Conservation (phyloP, 1,140 invertebrate genomes). For the Triops cancriformis region DNA sequence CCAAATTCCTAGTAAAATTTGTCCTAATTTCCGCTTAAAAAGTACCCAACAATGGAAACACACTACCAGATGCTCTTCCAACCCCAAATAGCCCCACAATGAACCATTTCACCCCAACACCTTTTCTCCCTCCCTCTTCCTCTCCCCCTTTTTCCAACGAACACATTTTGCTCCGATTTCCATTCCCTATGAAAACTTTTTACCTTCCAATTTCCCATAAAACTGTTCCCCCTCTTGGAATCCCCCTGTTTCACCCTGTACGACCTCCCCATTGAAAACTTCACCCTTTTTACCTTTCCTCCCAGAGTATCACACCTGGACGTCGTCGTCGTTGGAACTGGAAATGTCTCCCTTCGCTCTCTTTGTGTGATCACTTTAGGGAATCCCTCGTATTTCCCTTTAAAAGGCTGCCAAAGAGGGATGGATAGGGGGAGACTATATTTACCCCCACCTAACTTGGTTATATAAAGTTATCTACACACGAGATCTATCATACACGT, state of each 20-base stretch:
- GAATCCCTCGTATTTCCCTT: not conserved
- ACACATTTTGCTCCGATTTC: too few relatives aligned
- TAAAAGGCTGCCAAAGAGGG: not conserved
- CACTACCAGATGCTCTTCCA: not conserved
- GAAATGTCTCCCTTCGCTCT: not conserved
- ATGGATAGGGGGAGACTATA: not conserved
- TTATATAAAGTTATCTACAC: not conserved
- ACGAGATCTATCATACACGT: not conserved
- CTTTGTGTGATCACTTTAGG: not conserved
- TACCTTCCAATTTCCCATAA: too few relatives aligned
- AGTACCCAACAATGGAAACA: not conserved
- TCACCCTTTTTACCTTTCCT: not conserved
- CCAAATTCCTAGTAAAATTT: not conserved
- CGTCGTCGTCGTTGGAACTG: not conserved
- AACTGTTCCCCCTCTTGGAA: not conserved
- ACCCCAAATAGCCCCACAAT: not conserved
- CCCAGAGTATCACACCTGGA: not conserved
- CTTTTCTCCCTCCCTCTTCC: not conserved
- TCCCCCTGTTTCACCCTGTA: too few relatives aligned
- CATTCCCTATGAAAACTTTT: too few relatives aligned
- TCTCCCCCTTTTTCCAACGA: not conserved
- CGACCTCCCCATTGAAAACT: not conserved
- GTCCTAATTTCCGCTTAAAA: conserved; percentile 5
- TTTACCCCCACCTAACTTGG: not conserved
- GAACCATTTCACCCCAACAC: not conserved